Conservation (phyloP, 2,797 vertebrate genomes). For the Staurois parvus region DNA sequence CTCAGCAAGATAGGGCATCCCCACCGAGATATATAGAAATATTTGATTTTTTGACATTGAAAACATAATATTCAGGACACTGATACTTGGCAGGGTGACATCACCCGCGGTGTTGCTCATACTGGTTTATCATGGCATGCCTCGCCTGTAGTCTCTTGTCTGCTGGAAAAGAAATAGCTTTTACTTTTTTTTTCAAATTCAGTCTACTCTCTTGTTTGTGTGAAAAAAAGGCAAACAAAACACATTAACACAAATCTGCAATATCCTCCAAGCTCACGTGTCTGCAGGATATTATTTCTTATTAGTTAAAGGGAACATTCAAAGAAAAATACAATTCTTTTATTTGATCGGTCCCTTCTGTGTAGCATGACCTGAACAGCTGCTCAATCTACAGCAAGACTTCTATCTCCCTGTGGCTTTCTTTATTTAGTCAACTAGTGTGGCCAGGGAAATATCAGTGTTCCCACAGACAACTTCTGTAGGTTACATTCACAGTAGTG, state of each 20-base stretch:
- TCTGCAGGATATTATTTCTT: not conserved
- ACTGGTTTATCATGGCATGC: constrained; percentile 12
- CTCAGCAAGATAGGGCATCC: constrained; percentile 45
- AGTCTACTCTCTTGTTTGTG: constrained; percentile 1
- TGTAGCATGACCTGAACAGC: too few species aligned
- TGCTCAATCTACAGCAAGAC: too few species aligned
- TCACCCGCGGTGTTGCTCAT: constrained; percentile 3
- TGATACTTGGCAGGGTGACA: constrained; percentile 45
- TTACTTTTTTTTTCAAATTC: not conserved
- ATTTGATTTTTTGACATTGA: constrained; percentile 58
- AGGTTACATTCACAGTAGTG: too few species aligned
- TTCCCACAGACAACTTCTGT: too few species aligned
- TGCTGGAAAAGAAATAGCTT: not conserved
- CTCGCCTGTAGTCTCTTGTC: constrained; percentile 8
- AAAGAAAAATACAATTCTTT: too few species aligned
- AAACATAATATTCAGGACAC: constrained; percentile 51
- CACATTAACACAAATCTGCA: not conserved
- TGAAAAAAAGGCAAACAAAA: constrained; percentile 8
- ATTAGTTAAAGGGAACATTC: too few species aligned
- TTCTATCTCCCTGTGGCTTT: too few species aligned
- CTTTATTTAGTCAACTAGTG: too few species aligned
- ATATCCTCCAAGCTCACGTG: not conserved
- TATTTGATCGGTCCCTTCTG: too few species aligned
- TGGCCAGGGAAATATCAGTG: too few species aligned
- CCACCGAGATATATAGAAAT: constrained; percentile 49